Percentiles rank a stretch among this genome's conserved stretches.
Evolutionary conservation across 64 coral and sea anemone species (phyloP).

Genomic region (Stylophora pistillata): DNA sequence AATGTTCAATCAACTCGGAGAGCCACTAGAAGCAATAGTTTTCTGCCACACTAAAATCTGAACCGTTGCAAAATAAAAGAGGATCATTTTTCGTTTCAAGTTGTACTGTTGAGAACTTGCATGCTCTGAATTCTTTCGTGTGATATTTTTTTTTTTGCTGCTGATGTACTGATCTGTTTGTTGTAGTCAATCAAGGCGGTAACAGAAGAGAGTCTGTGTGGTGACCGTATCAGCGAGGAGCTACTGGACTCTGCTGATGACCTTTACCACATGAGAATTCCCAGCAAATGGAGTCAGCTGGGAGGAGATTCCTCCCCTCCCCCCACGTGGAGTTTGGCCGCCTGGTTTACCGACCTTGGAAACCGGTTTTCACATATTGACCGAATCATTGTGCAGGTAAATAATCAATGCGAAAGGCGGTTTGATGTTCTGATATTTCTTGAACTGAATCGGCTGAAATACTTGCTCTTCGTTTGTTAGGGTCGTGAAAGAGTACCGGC

Average conservation of each 20-base stretch:
- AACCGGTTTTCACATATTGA: conserved; percentile 90
- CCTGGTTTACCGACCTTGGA: conserved; percentile 80
- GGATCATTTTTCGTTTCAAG: no score
- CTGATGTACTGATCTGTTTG: neutral
- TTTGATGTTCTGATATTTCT: neutral
- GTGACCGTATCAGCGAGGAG: conserved; percentile 77
- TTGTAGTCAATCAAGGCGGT: conserved; percentile 77
- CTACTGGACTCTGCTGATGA: conserved; percentile 74
- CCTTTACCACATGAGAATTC: conserved; percentile 82
- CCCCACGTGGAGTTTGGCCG: conserved; percentile 66
- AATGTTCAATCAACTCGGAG: no score
- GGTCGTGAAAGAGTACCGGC: conserved; percentile 96
- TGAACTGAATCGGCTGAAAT: neutral
- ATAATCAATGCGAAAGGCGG: neutral
- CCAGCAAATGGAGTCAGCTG: conserved; percentile 63
- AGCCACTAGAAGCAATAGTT: no score
- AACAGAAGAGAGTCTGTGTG: conserved; percentile 75
- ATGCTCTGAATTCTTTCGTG: neutral
- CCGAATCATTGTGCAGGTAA: conserved; percentile 87
- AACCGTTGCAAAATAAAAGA: no score
- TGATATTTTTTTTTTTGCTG: neutral
- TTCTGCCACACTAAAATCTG: no score
- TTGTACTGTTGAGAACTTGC: neutral
- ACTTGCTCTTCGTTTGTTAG: conserved; percentile 21
- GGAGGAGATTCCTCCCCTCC: conserved; percentile 89